Base-by-base conservation (phyloP, 1,140 invertebrate genomes). In the Pseudomyrmex pallidus region DNA sequence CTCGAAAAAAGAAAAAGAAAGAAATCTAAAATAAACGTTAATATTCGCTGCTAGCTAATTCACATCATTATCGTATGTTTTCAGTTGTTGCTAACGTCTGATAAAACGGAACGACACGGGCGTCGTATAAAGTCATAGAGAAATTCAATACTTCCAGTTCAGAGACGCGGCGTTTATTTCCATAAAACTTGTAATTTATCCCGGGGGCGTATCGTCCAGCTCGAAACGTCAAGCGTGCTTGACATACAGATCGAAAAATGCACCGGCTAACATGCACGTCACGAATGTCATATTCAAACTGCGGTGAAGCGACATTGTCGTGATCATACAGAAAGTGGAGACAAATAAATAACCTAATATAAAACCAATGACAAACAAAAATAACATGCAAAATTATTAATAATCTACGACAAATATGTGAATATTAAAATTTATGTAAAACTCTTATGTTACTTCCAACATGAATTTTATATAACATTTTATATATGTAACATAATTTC, bases 131-230 rank as follows among this genome's bases (percentile, higher is more conserved):
- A 35, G 4, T 35, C 35, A 35, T 7, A 59, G 2, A 48, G 76
- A 70, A 78, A 78, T 70, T 25, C 64, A 17, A 80, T 72, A 80
- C 44, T 48, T 78, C 44, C 15, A 70, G 46, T 72, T 46, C 66
- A 80, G 76, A 80, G 20, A 25, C 56, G 44, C 2, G 35, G 35
- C 59, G 54, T 80, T 80, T 72, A 70, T 72, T 80, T 50, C 46
- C 44, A 59, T 59, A 17, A 72, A 70, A 61, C 66, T 50, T 50
- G 66, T 80, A 80, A 80, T 80, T 80, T 80, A 80, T 80, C 54
- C 20, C n/a, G 76, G 76, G 76, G 76, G 76, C 76, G 76, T 80
- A 80, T 72, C 12, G 8, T 70, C 12, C 44, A 7, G 12, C 54
- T 80, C 1, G 54, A 59, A 59, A 70, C 68, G 44, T 80, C 54